Base-by-base conservation (phyloP, 2,113 vertebrate species). In the Numida meleagris region DNA sequence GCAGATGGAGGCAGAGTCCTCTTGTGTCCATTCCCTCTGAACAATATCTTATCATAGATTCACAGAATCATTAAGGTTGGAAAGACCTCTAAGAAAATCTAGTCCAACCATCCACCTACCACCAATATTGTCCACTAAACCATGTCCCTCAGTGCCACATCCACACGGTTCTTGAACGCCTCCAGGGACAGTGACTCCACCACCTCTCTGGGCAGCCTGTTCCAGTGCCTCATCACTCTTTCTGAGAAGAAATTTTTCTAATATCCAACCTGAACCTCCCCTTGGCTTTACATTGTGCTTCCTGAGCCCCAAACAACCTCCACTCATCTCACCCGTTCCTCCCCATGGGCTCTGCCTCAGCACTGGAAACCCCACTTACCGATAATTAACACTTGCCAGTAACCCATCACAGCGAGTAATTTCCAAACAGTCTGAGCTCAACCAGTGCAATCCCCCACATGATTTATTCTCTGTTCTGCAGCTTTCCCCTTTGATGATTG, bases 301-400 rank as follows among this genome's bases (percentile, higher is more conserved):
- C 29, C 45, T 61, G n/a, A 80, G 24, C 25, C 74, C 21, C 24
- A 4, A 4, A 24, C 27, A 10, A 21, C 36, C 36, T 40, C 24
- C 36, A 40, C 24, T 62, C 24, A 27, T 27, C 16, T 62, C 11
- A 38, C 16, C 15, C 23, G 25, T 62, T 62, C 16, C 24, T 46
- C 6, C 12, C 25, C 0, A 0, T 5, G 2, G 31, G 11, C 6
- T 6, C n/a, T 82, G 46, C 38, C 33, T 57, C 53, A 8, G 20
- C 20, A 24, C 5, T 6, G 40, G 45, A 80, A 19, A 51, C 3
- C 9, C 53, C 8, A 2, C 34, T 59, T 27, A 8, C 40, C 11
- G 16, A 38, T 25, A 27, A 62, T 62, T 62, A 62, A 12, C 23
- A 34, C 36, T 38, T 23, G 12, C 19, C 42, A 27, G n/a, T 46